Evolutionary conservation across 2,113 vertebrate genomes (phyloP).

Genomic region (Halichoeres trimaculatus): DNA sequence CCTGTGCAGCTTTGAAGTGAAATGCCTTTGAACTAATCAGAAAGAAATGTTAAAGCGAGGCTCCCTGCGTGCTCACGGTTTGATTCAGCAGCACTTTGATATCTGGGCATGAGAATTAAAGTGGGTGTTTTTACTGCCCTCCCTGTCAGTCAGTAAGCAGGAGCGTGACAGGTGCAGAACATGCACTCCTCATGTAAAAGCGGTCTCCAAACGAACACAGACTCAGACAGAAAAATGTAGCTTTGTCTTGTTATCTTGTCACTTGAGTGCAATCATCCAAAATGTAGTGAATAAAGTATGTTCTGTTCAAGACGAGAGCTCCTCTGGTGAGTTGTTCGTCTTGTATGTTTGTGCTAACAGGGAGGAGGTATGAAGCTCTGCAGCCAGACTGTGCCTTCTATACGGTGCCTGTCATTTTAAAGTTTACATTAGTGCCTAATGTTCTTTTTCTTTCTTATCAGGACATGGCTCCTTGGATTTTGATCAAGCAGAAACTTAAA

Average conservation of each 20-base stretch:
- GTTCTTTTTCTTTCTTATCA: no score
- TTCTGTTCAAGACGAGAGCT: no score
- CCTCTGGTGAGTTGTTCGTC: no score
- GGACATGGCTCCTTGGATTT: no score
- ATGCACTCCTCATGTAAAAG: conserved; percentile 22
- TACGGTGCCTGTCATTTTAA: no score
- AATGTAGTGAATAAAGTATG: no score
- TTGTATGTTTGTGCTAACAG: no score
- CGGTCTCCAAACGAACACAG: not conserved
- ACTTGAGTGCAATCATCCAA: no score
- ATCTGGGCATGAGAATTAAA: conserved; percentile 19
- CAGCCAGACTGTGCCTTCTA: no score
- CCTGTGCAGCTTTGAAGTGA: conserved; percentile 51
- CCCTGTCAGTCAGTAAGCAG: conserved; percentile 30
- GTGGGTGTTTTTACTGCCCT: conserved; percentile 16
- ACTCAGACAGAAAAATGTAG: not conserved
- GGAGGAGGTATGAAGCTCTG: no score
- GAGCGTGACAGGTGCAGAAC: conserved; percentile 31
- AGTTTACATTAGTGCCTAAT: no score
- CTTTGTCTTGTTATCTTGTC: not conserved
- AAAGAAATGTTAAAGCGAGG: conserved; percentile 16
- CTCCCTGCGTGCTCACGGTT: conserved; percentile 10
- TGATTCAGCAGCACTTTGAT: conserved; percentile 48
- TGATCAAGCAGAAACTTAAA: no score
- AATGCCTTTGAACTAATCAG: conserved; percentile 29